A percentile compares a stretch with the other conserved stretches of the same genome.
phyloP scores from a whole-genome alignment of 2,113 vertebrate genomes.

The Poeciliopsis turrubarensis region DNA sequence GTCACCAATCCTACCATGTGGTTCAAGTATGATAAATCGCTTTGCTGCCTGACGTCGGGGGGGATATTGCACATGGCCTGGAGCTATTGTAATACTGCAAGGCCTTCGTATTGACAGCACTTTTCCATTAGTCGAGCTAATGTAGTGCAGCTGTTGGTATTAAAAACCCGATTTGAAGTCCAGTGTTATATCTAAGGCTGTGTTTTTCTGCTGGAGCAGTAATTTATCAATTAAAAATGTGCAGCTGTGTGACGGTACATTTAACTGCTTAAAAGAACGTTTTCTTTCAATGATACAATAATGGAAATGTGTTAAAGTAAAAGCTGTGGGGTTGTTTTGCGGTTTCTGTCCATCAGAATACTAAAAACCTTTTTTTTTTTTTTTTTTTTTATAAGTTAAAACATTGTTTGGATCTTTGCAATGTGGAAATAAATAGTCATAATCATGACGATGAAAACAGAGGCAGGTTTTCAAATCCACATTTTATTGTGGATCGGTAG shows the following conservation, averaged over 20 bases:
- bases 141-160: neutral
- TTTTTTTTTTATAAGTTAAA: too few species aligned
- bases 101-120: neutral
- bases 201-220: neutral
- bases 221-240: neutral
- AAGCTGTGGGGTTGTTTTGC: too few species aligned
- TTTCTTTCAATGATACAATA: neutral
- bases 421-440: neutral
- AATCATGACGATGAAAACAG: neutral
- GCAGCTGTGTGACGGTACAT: neutral
- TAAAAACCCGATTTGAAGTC: neutral
- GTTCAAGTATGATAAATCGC: constrained; percentile 21
- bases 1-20: constrained; percentile 8
- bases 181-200: neutral
- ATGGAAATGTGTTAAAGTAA: neutral
- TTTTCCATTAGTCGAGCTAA: neutral
- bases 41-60: constrained; percentile 35
- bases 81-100: constrained; percentile 3
- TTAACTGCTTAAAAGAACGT: neutral
- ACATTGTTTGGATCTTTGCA: too few species aligned
- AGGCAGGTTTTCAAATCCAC: neutral
- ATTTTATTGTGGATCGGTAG: neutral
- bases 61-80: neutral
- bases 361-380: too few species aligned
- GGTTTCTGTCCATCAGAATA: neutral